Percentiles rank a stretch among this genome's conserved stretches.
These are phyloP conservation scores for Mastacembelus armatus DNA, from an alignment of 2,797 vertebrate species.

Conservation along the genomic window DNA sequence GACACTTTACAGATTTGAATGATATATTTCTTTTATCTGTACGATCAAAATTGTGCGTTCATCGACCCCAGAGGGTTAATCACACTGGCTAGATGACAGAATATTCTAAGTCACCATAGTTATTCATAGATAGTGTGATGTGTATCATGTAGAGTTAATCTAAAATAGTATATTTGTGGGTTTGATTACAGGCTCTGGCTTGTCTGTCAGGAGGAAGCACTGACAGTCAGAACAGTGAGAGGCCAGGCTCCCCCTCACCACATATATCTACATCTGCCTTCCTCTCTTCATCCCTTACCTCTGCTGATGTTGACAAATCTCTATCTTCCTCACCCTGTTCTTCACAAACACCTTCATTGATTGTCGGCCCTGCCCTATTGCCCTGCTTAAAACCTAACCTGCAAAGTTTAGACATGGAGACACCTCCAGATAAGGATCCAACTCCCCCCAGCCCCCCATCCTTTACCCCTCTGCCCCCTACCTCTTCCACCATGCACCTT, in stretches of 20 bases:
- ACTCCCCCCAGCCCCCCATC: not conserved
- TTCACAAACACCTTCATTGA: not conserved
- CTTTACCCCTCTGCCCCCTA: not conserved
- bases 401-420: constrained; percentile 1
- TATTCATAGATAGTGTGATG: too few species aligned
- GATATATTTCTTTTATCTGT: too few species aligned
- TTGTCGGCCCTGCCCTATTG: not conserved
- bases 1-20: too few species aligned
- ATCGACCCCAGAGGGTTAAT: too few species aligned
- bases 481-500: not conserved
- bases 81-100: too few species aligned
- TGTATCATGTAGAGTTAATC: too few species aligned
- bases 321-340: not conserved
- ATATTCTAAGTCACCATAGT: not conserved
- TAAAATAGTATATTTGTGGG: too few species aligned
- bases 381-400: constrained; percentile 1
- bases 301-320: constrained; percentile 1
- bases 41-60: too few species aligned
- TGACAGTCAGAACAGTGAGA: constrained; percentile 37
- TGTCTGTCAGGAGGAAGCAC: constrained; percentile 52
- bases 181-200: constrained; percentile 66
- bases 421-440: not conserved
- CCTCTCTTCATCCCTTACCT: not conserved
- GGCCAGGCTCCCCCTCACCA: constrained; percentile 5
- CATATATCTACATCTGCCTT: not conserved